Base-by-base conservation (phyloP, 2,888 invertebrate species). In the Tetanocera ferruginea region DNA sequence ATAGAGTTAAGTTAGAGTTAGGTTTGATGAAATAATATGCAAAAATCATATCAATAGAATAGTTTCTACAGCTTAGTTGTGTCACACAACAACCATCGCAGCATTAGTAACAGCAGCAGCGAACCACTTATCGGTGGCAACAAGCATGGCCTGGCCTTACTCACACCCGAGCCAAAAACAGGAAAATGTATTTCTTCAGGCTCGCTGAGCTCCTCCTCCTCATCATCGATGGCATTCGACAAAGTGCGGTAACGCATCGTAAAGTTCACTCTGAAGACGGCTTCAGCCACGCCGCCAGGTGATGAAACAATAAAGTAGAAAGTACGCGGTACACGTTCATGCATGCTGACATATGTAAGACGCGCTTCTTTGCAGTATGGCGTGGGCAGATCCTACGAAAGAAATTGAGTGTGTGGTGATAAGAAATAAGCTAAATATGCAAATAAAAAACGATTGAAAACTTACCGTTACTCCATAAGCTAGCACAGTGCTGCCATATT, bases 101-200 rank as follows among this genome's bases (percentile, higher is more conserved):
- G 28, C 5, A 37, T 34, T 64, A 66, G 62, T 23, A 43, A 31
- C 31, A 17, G 77, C 72, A 23, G 81, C 80, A 88, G 1, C 89
- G 89, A 81, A 89, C 69, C 77, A 66, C 73, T 74, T 76, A 51
- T 31, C 19, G 51, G 31, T 19, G 55, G 19, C 25, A 28, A 14
- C 14, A 23, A 9, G 6, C 23, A 60, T 14, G 72, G 23, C 25
- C 57, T 17, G 14, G 60, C 72, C 9, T 25, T 51, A 43, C 49
- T 43, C 9, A 11, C 73, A 4, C 75, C 55, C 14, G 81, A 80
- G 71, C 89, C 89, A 78, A 90, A 90, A 14, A 89, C 89, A 0
- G 90, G 90, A 81, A 90, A 90, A 82, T 90, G 90, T 78, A 90
- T 90, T 84, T 90, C 90, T 81, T 90, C 90, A 62, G 90, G 90